A percentile compares a stretch with the other conserved stretches of the same genome.
Evolutionary conservation across 2,797 vertebrate genomes (phyloP).

Genomic region (Halcyon leucocephala): DNA sequence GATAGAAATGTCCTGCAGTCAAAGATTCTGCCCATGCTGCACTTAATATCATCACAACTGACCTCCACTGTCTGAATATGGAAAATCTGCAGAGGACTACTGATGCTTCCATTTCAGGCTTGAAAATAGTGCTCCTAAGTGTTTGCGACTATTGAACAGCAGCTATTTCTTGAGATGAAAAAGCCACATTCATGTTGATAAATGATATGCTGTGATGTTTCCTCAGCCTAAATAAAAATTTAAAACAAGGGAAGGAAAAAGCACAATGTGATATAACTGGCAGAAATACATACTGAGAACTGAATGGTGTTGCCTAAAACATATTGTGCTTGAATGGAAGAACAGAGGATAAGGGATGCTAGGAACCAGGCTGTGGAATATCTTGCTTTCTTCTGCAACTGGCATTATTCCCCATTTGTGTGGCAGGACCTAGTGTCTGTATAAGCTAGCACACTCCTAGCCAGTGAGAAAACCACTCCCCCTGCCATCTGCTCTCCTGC

Average conservation of each 20-base stretch:
- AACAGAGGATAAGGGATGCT: not conserved
- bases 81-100: not conserved
- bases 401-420: not conserved
- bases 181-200: not conserved
- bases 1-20: not conserved
- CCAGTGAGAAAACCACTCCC: constrained; percentile 16
- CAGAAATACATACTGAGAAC: not conserved
- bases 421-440: constrained; percentile 12
- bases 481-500: constrained; percentile 54
- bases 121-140: not conserved
- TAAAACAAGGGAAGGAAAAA: not conserved
- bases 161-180: not conserved
- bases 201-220: not conserved
- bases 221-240: not conserved
- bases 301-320: not conserved
- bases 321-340: not conserved
- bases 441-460: constrained; percentile 6
- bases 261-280: not conserved
- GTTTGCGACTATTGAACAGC: not conserved
- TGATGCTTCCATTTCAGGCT: not conserved
- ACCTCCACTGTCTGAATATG: not conserved
- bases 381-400: not conserved
- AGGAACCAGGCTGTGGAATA: not conserved
- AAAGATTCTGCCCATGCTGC: not conserved
- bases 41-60: not conserved